Base-by-base conservation (phyloP, 2,888 invertebrate genomes). In the Aleiodes leptofemur region DNA sequence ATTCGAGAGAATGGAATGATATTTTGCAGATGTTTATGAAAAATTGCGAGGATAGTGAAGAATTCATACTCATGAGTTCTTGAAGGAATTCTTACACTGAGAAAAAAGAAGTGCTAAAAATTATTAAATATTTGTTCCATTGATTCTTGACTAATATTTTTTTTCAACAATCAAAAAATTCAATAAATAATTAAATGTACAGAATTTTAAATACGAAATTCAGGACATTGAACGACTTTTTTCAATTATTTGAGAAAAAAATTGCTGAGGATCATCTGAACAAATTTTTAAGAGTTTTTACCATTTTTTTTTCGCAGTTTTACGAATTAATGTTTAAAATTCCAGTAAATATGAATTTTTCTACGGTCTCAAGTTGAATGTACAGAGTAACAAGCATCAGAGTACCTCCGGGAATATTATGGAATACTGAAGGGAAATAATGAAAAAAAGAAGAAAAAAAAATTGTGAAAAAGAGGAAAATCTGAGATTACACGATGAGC, bases 401-500 rank as follows among this genome's bases (percentile, higher is more conserved):
- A 38, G 23, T 5, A 29, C 51, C 29, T 68, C 31, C 16, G 68
- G 51, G 51, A 68, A 51, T 31, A 68, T 51, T 7, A 48, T 31
- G 51, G 51, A 68, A 31, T 68, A 51, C 29, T 16, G 51, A 6
- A 11, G 14, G 31, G 43, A 48, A 53, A 14, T 23, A 2, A 2
- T 23, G 23, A n/a, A 7, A 5, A 53, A n/a, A 14, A 53, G 14
- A 53, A 55, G 34, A 56, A 66, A 53, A 34, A 53, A 55, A 51
- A 56, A 66, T 66, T 55, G 55, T 50, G 43, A 64, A 13, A 55
- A 71, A 56, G 16, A 66, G 66, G 14, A 2, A 14, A 51, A 68
- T 51, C 66, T 68, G 71, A 71, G 71, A 75, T 75, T 75, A 72
- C 66, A 57, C 51, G 71, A 69, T 73, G 59, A 77, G 74, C 73